A percentile compares a stretch with the other conserved stretches of the same genome.
phyloP scores from a whole-genome alignment of 2,113 vertebrate species.

The Tichodroma muraria region DNA sequence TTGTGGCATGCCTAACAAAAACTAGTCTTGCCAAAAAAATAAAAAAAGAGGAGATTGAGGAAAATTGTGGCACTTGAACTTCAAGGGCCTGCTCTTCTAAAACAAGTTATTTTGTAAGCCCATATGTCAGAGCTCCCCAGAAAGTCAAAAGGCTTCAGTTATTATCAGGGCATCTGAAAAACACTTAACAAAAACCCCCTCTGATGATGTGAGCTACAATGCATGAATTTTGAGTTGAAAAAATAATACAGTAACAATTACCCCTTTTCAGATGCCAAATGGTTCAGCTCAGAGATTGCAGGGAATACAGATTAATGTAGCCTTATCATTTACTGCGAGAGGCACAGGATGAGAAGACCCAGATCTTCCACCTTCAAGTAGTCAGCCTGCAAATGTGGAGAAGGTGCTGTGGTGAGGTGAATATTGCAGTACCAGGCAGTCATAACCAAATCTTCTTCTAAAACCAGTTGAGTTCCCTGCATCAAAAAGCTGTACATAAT shows the following conservation, averaged over 20 bases:
- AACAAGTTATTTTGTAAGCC: neutral
- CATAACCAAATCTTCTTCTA: slow-evolving; percentile 17
- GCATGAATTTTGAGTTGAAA: neutral
- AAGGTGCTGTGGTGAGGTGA: neutral
- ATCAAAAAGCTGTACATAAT: neutral
- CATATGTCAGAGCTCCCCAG: neutral
- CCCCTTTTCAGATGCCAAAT: neutral
- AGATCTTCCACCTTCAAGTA: neutral
- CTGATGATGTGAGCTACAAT: neutral
- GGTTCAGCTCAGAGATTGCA: neutral
- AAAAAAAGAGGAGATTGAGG: neutral
- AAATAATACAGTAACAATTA: neutral
- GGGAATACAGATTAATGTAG: neutral
- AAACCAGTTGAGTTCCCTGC: neutral
- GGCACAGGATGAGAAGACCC: neutral
- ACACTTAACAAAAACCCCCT: neutral
- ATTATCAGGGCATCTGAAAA: neutral
- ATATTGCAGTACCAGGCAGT: neutral
- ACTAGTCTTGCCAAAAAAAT: neutral
- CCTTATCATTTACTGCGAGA: neutral
- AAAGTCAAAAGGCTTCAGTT: neutral
- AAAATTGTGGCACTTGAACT: slow-evolving; percentile 24
- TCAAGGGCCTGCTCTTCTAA: neutral
- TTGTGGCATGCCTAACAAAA: slow-evolving; percentile 44
- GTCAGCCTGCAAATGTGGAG: neutral